These are phyloP conservation scores for Odontamblyopus rebecca DNA, from an alignment of 2,797 vertebrate species.

Conservation along the genomic window DNA sequence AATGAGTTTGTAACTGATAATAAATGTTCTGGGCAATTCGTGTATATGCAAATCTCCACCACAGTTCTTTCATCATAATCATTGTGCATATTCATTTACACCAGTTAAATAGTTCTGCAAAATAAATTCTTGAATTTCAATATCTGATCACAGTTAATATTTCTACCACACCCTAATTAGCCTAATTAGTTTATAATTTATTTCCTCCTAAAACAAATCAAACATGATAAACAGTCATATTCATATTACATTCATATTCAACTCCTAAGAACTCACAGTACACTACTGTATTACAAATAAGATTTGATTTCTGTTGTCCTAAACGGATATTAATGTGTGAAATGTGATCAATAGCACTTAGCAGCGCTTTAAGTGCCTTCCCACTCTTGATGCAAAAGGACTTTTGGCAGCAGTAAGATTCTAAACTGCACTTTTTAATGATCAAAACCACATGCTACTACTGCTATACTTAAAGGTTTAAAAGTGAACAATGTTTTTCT, in stretches of 20 bases:
- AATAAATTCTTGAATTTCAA: not conserved
- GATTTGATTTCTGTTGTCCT: not conserved
- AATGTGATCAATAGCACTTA: conserved; percentile 27
- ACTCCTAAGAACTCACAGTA: not conserved
- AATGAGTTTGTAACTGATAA: not conserved
- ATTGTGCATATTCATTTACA: not conserved
- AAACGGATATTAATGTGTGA: conserved; percentile 1
- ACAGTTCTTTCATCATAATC: not conserved
- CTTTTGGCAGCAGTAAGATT: conserved; percentile 28
- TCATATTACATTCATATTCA: too few species aligned
- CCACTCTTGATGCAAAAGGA: conserved; percentile 3
- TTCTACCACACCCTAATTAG: not conserved
- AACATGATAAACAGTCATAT: not conserved
- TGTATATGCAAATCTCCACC: conserved; percentile 6
- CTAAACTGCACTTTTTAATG: conserved; percentile 61
- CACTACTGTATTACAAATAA: not conserved
- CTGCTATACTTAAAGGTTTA: conserved; percentile 30
- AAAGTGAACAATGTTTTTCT: conserved; percentile 19
- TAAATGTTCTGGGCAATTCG: conserved; percentile 21
- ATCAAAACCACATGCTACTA: conserved; percentile 44
- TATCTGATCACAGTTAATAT: not conserved
- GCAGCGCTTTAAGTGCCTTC: conserved; percentile 40
- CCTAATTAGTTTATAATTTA: not conserved
- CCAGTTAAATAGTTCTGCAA: not conserved
- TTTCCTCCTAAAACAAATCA: not conserved